Base-by-base conservation (phyloP, 92 coral and sea anemone species). In the Zoanthus sansibaricus region DNA sequence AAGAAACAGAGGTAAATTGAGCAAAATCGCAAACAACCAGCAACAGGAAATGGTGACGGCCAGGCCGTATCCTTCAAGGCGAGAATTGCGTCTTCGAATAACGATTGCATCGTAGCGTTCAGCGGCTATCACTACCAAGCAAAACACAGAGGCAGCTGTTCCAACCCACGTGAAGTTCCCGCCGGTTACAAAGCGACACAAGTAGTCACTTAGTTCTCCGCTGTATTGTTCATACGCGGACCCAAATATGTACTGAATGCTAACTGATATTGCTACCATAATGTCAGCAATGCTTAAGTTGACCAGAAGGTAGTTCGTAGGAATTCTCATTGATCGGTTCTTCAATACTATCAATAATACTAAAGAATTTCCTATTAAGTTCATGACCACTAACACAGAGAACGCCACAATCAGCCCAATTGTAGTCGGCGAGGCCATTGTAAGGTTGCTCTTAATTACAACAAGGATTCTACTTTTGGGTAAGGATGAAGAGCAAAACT, bases 231-330 rank as follows among this genome's bases (percentile, higher is more conserved):
- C 14, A 74, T 80, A 80, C 0, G 85, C 85, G 16, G 85, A 75
- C 9, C 85, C 85, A 62, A 80, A 45, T 10, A 80, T 67, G 12
- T 80, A 80, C 44, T 80, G 85, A 64, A 66, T 66, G 56, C 56
- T 68, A 4, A 79, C 73, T 42, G 84, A 79, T 54, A 86, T 54
- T 30, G 93, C 95, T 45, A 88, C 95, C 56, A 90, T 82, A 52
- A 93, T 86, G 77, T 93, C 93, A 49, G 95, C 88, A 52, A 90
- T 70, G 10, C 93, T 91, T 82, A 90, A 85, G 67, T 91, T 90
- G 30, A 91, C 95, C 44, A 93, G 78, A 16, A 93, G 92, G 47
- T 87, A 93, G 75, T 88, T 93, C 78, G 79, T 93, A 1, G 92
- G 88, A 42, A 84, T 89, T 69, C 92, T 87, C 77, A 93, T 91